Conservation (phyloP, 2,797 vertebrate species). For the Acanthornis magna region DNA sequence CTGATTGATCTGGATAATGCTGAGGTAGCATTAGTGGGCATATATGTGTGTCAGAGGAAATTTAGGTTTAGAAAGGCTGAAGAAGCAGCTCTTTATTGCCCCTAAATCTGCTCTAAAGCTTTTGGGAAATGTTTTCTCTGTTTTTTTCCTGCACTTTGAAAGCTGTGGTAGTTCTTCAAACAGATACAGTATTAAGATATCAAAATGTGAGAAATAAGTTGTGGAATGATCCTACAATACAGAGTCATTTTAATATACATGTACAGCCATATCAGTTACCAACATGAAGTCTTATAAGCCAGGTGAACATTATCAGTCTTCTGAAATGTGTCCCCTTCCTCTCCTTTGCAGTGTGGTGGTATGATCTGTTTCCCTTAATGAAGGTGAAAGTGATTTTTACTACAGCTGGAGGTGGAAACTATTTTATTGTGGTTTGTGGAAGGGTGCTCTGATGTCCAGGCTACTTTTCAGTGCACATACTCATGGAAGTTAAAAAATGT, state of each 20-base stretch:
- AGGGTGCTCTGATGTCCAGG: not conserved
- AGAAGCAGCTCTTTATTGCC: not conserved
- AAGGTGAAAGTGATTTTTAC: not conserved
- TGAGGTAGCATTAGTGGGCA: not conserved
- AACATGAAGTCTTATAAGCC: not conserved
- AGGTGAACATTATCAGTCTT: not conserved
- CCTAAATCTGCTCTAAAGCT: not conserved
- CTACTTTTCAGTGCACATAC: not conserved
- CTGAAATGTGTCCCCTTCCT: not conserved
- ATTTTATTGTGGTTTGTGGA: not conserved
- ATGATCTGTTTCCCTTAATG: not conserved
- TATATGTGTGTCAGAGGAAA: not conserved
- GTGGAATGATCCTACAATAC: not conserved
- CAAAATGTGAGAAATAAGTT: not conserved
- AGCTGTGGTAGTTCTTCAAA: not conserved
- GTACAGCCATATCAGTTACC: not conserved
- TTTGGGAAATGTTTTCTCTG: not conserved
- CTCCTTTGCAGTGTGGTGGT: not conserved
- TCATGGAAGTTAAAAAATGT: not conserved
- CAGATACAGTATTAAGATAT: fast-evolving
- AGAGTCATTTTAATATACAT: not conserved
- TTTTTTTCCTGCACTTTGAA: not conserved
- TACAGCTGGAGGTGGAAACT: not conserved
- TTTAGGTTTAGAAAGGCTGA: not conserved
- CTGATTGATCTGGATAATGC: not conserved